phyloP scores from a whole-genome alignment of 2,888 invertebrate genomes.

The Morinoia aosen region DNA sequence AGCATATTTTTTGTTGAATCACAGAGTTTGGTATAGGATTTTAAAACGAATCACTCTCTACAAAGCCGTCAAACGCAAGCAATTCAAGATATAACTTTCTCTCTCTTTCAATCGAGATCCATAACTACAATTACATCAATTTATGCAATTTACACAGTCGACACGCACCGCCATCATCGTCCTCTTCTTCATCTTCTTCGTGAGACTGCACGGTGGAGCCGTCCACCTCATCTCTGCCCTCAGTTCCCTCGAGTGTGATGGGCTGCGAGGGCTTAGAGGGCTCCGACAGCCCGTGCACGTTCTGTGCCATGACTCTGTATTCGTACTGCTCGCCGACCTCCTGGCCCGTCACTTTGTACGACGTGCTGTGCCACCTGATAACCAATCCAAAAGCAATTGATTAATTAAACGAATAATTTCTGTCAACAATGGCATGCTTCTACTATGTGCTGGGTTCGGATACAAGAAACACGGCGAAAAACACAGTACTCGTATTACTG shows the following conservation, averaged over 20 bases:
- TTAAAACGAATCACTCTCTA: not conserved
- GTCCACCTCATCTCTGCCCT: not conserved
- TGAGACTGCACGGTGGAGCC: not conserved
- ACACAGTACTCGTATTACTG: too few species aligned
- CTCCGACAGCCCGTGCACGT: constrained; percentile 78
- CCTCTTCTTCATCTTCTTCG: constrained; percentile 41
- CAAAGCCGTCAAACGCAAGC: not conserved
- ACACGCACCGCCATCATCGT: constrained; percentile 14
- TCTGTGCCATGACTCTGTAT: constrained; percentile 83
- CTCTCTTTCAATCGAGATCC: not conserved
- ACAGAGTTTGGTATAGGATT: not conserved
- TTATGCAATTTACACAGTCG: not conserved
- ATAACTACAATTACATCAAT: too few species aligned
- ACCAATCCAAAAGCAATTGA: not conserved
- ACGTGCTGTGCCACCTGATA: constrained; percentile 79
- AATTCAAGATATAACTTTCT: not conserved
- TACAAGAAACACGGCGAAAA: too few species aligned
- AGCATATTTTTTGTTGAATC: not conserved
- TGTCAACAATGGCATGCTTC: not conserved
- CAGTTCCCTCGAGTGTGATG: constrained; percentile 56
- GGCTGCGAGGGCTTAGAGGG: constrained; percentile 63
- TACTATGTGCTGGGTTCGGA: not conserved
- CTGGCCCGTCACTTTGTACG: constrained; percentile 77
- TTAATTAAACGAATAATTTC: not conserved
- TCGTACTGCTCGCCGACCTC: constrained; percentile 78